Evolutionary conservation across 2,113 vertebrate species (phyloP), one percentile per base, ranked within the genome.

Genomic region (Hemicordylus capensis): DNA sequence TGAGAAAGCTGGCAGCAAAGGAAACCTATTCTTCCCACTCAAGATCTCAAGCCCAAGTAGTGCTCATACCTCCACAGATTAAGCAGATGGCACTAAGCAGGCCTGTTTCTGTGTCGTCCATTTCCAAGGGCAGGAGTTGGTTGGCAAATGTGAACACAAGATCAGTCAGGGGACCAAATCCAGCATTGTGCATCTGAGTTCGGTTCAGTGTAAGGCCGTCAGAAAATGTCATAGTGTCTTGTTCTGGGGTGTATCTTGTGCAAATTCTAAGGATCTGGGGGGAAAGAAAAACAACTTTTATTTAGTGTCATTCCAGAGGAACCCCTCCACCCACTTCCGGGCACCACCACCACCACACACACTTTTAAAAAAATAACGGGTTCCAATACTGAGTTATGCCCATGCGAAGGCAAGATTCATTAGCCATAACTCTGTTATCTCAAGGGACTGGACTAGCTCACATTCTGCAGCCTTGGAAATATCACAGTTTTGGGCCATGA

Each of bases 151-250:
- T 98, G 96, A 99, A 99, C 77, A 99, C 98, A 63, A 98, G 98
- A 90, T 99, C 98, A 0, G 98, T 99, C 89, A 99, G 96, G 0
- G 98, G 98, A 80, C 98, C 98, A 70, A 99, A 99, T 19, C 98
- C 98, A 1, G 98, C 98, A 0, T 99, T 99, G 97, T 99, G 98
- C 98, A 99, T 98, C 96, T 99, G 98, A 88, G 98, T 99, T 91
- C 98, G 96, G 80, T 98, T 99, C 88, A 99, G 95, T 59, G 98
- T 99, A 96, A 99, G 95, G 91, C 98, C 98, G 63, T 99, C 98
- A 5, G 98, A 99, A 88, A 99, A 99, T 46, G 98, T 99, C 98
- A 99, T 99, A 83, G 98, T 99, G 97, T 99, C 98, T 91, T 99
- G 97, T 92, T 98, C 98, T 0, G 98, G 98, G 9, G 98, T 99